Percentiles rank a stretch among this genome's conserved stretches.
These are phyloP conservation scores for Electrona antarctica DNA, from an alignment of 2,113 vertebrate genomes.

Conservation along the genomic window DNA sequence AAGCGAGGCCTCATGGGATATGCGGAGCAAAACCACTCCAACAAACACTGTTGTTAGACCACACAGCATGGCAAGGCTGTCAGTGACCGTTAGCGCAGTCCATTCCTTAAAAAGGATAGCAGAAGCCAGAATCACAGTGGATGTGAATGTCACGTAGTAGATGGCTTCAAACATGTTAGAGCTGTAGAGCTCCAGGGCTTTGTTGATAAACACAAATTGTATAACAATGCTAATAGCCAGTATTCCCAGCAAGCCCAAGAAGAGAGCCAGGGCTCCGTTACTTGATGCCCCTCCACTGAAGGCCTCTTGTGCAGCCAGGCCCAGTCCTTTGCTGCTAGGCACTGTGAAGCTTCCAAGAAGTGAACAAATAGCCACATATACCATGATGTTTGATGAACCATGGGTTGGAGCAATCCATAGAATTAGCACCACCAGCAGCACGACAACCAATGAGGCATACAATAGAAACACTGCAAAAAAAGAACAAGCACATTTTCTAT, in stretches of 20 bases:
- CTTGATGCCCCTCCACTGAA: conserved; percentile 80
- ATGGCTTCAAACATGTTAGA: conserved; percentile 92
- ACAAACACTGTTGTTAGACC: conserved; percentile 88
- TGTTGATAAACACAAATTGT: conserved; percentile 96
- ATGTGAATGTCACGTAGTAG: conserved; percentile 95
- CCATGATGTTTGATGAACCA: conserved; percentile 92
- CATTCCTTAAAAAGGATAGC: conserved; percentile 95
- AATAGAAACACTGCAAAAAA: conserved; percentile 86
- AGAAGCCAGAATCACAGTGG: conserved; percentile 87
- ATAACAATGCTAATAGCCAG: conserved; percentile 89
- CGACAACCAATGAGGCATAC: conserved; percentile 85
- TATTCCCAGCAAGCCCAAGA: conserved; percentile 85
- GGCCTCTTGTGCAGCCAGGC: conserved; percentile 87
- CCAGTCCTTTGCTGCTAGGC: conserved; percentile 94
- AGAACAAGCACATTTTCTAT: conserved; percentile 20
- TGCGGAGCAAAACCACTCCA: conserved; percentile 89
- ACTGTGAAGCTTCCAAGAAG: conserved; percentile 95
- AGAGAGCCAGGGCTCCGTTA: conserved; percentile 82
- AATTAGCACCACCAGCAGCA: conserved; percentile 88
- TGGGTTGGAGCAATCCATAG: conserved; percentile 88
- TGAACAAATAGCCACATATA: conserved; percentile 94
- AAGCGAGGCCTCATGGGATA: conserved; percentile 89
- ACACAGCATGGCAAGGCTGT: conserved; percentile 90
- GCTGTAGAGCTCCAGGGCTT: conserved; percentile 90
- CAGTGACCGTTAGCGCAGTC: conserved; percentile 84